Evolutionary conservation across 2,888 invertebrate genomes (phyloP).

Genomic region (Sicus ferrugineus): DNA sequence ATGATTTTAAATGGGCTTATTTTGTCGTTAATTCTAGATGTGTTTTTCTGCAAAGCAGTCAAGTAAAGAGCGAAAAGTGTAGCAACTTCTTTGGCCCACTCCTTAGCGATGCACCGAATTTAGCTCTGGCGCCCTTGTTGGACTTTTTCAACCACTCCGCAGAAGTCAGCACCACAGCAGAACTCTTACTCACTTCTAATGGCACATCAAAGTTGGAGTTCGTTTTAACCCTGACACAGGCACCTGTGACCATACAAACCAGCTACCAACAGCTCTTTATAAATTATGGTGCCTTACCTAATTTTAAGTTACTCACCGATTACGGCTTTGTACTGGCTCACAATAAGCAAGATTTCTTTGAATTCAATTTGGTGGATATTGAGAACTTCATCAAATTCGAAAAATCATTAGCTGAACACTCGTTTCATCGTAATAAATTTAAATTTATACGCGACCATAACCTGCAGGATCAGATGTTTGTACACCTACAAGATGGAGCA

Average conservation of each 20-base stretch:
- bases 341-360: conserved; percentile 75
- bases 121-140: conserved; percentile 86
- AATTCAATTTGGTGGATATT: conserved; percentile 69
- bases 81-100: conserved; percentile 56
- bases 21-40: conserved; percentile 86
- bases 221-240: conserved; percentile 47
- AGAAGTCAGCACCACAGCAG: conserved; percentile 68
- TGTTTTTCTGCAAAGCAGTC: conserved; percentile 74
- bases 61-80: conserved; percentile 62
- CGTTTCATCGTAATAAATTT: conserved; percentile 69
- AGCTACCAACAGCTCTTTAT: conserved; percentile 81
- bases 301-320: conserved; percentile 80
- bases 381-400: conserved; percentile 61
- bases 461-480: conserved; percentile 71
- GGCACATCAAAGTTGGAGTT: conserved; percentile 44
- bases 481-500: conserved; percentile 70
- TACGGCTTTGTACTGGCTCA: conserved; percentile 83
- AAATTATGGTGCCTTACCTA: conserved; percentile 85
- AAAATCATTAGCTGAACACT: conserved; percentile 50
- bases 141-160: conserved; percentile 90
- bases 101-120: conserved; percentile 70
- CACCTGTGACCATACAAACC: conserved; percentile 64
- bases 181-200: conserved; percentile 46
- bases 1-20: conserved; percentile 80
- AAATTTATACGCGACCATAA: conserved; percentile 72